Evolutionary conservation across 2,113 vertebrate species (phyloP).

Genomic region (Psophia crepitans): DNA sequence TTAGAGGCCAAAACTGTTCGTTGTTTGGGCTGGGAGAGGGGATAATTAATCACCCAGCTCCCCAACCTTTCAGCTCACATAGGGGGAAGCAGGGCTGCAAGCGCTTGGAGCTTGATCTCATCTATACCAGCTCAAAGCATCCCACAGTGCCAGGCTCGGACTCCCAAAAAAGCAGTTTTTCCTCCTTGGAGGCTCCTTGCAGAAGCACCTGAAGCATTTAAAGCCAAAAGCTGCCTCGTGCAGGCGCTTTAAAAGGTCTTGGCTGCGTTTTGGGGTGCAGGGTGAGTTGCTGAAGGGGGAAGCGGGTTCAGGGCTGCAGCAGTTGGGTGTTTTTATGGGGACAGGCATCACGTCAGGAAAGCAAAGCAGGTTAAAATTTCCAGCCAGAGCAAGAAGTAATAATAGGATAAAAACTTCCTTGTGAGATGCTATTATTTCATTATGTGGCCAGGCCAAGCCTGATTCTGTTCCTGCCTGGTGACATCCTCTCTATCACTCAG

Average conservation of each 20-base stretch:
- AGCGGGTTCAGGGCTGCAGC: rapidly evolving
- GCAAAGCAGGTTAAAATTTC: not conserved
- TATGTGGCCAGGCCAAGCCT: not conserved
- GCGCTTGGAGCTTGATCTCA: rapidly evolving
- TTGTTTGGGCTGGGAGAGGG: not conserved
- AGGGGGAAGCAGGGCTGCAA: rapidly evolving
- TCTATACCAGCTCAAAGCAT: not conserved
- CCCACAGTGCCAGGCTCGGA: rapidly evolving
- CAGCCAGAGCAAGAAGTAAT: not conserved
- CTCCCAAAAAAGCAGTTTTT: not conserved
- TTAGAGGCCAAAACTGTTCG: not conserved
- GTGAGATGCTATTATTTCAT: not conserved
- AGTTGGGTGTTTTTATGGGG: rapidly evolving
- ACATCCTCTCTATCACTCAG: not conserved
- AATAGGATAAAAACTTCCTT: not conserved
- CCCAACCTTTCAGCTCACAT: not conserved
- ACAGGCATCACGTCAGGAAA: not conserved
- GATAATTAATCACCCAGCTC: not conserved
- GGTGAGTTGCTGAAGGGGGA: not conserved
- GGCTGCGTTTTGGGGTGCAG: not conserved
- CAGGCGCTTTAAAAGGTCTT: not conserved
- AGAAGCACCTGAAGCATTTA: not conserved
- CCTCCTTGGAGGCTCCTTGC: not conserved
- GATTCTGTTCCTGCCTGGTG: not conserved
- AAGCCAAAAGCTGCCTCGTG: not conserved